Percentiles rank a stretch among this genome's conserved stretches.
Conservation (phyloP, 2,797 vertebrate genomes). For the Mormyrops attenuatus region DNA sequence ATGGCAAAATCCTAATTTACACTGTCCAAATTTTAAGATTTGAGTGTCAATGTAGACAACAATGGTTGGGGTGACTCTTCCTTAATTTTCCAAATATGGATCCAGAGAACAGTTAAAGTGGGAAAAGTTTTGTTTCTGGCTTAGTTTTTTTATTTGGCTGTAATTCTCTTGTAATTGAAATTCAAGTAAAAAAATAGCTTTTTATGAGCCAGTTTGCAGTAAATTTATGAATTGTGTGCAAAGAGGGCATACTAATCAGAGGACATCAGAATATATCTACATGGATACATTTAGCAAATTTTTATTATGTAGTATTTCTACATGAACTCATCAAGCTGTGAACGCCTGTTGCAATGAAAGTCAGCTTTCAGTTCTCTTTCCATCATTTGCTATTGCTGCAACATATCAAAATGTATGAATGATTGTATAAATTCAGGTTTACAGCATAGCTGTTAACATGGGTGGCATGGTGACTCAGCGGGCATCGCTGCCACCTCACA, state of each 20-base stretch:
- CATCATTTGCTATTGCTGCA: background rate
- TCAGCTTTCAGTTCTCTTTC: background rate
- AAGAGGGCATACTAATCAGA: background rate
- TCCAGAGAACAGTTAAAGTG: background rate
- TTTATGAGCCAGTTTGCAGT: background rate
- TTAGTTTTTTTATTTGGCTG: background rate
- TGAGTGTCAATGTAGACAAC: background rate
- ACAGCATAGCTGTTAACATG: background rate
- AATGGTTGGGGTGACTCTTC: background rate
- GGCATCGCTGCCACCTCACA: background rate
- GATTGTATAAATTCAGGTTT: background rate
- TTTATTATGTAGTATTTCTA: background rate
- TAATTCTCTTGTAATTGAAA: background rate
- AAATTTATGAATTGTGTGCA: background rate
- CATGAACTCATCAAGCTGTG: background rate
- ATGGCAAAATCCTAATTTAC: background rate
- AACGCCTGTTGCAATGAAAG: background rate
- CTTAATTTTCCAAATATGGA: background rate
- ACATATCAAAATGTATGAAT: background rate
- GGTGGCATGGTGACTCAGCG: background rate
- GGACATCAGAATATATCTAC: background rate
- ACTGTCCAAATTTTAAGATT: background rate
- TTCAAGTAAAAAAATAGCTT: background rate
- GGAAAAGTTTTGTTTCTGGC: background rate
- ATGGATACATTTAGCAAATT: background rate